Conservation (phyloP, 2,888 invertebrate species). For the Troides oblongomaculatus region DNA sequence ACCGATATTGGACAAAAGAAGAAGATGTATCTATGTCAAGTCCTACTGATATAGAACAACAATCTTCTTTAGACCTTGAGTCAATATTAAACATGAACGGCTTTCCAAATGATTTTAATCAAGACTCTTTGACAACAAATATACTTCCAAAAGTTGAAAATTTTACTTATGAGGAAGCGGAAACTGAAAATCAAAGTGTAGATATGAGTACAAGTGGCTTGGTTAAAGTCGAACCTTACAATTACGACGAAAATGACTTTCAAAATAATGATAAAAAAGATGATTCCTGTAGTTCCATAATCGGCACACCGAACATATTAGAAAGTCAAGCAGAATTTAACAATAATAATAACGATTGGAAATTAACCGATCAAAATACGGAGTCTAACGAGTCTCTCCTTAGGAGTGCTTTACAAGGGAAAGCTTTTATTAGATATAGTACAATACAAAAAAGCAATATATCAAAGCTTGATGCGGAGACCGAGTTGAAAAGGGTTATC, state of each 20-base stretch:
- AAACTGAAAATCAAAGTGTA: slow-evolving; percentile 87
- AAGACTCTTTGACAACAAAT: slow-evolving; percentile 74
- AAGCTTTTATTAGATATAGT: slow-evolving; percentile 82
- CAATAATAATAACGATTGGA: slow-evolving; percentile 91
- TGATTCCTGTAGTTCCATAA: slow-evolving; percentile 60
- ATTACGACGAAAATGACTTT: slow-evolving; percentile 67
- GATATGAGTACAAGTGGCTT: slow-evolving; percentile 83
- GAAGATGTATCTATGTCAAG: slow-evolving; percentile 82
- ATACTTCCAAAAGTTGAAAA: slow-evolving; percentile 84
- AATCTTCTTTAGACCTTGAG: slow-evolving; percentile 86
- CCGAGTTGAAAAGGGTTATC: slow-evolving; percentile 66
- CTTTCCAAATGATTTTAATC: slow-evolving; percentile 80
- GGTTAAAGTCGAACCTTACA: slow-evolving; percentile 71
- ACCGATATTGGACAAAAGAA: slow-evolving; percentile 84
- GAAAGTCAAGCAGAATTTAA: slow-evolving; percentile 79
- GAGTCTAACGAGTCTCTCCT: slow-evolving; percentile 86
- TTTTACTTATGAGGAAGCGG: slow-evolving; percentile 88
- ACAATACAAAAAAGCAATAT: slow-evolving; percentile 76
- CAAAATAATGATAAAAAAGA: slow-evolving; percentile 68
- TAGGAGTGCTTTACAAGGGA: slow-evolving; percentile 91
- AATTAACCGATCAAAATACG: slow-evolving; percentile 86
- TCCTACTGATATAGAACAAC: slow-evolving; percentile 80
- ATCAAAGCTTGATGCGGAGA: slow-evolving; percentile 62
- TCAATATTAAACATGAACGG: slow-evolving; percentile 87
- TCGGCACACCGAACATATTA: slow-evolving; percentile 76